Evolutionary conservation across 1,140 invertebrate genomes (phyloP).

Genomic region (Lethrus apterus): DNA sequence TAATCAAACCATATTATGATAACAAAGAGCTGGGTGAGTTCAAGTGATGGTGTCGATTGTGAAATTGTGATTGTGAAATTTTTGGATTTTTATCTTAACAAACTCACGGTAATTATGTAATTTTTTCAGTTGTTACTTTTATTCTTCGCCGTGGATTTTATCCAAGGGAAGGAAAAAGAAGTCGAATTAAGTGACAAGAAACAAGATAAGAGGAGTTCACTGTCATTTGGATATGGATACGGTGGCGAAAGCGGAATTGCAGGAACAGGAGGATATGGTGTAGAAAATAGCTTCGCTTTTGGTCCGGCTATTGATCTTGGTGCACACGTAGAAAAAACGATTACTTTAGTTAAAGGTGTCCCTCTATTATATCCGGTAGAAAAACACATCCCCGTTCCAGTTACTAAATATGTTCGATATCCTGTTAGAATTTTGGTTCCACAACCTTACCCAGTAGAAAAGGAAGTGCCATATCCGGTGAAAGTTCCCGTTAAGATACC

Average conservation of each 20-base stretch:
- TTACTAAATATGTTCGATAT: constrained; percentile 47
- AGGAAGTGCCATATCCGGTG: constrained; percentile 44
- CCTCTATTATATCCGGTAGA: constrained; percentile 51
- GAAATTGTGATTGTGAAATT: constrained; percentile 7
- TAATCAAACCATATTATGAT: constrained; percentile 41
- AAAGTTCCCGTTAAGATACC: constrained; percentile 56
- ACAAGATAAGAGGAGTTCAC: constrained; percentile 56
- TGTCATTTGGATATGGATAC: constrained; percentile 50
- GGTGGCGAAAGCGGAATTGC: constrained; percentile 27
- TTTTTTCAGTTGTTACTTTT: constrained; percentile 57
- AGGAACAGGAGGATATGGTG: constrained; percentile 8
- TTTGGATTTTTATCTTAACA: not conserved
- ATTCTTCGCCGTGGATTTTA: constrained; percentile 60
- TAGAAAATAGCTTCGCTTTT: constrained; percentile 14
- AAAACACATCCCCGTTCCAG: constrained; percentile 53
- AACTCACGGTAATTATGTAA: constrained; percentile 18
- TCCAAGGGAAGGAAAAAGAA: constrained; percentile 48
- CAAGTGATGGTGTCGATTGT: constrained; percentile 6
- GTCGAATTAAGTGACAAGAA: constrained; percentile 54
- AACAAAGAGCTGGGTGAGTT: constrained; percentile 52
- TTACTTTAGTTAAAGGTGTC: constrained; percentile 43
- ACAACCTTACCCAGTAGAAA: constrained; percentile 58
- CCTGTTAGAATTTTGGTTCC: constrained; percentile 52
- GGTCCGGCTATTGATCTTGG: constrained; percentile 27
- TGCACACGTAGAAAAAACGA: constrained; percentile 53